Percentiles rank a stretch among this genome's conserved stretches.
Conservation (phyloP, 2,797 vertebrate species). For the Sebastes minor region DNA sequence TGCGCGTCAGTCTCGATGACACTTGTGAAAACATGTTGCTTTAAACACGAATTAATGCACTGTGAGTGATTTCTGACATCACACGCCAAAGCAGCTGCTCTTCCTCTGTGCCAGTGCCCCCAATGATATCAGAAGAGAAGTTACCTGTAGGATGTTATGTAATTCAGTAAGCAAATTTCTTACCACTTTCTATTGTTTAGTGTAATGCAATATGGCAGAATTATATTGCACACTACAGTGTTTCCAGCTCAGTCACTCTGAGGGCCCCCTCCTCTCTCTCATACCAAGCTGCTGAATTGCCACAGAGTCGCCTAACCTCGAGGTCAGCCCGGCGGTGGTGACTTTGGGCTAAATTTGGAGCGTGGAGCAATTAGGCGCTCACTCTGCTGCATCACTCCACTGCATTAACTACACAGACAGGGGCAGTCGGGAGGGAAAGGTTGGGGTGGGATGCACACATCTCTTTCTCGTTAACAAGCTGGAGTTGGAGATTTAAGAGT, state of each 20-base stretch:
- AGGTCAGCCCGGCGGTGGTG: slow-evolving; percentile 66
- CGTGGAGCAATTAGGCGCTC: slow-evolving; percentile 59
- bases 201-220: slow-evolving; percentile 21
- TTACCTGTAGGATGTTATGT: slow-evolving; percentile 1
- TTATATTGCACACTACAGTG: background rate
- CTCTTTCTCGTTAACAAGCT: slow-evolving; percentile 12
- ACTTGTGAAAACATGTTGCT: background rate
- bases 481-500: background rate
- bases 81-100: background rate
- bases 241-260: slow-evolving; percentile 20
- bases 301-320: slow-evolving; percentile 54
- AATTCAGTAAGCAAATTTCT: background rate
- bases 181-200: background rate
- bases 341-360: slow-evolving; percentile 74
- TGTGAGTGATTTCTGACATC: slow-evolving; percentile 3
- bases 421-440: background rate
- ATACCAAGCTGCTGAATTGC: slow-evolving; percentile 64
- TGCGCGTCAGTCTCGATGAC: background rate
- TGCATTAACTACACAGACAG: slow-evolving; percentile 27
- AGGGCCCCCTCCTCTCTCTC: slow-evolving; percentile 15
- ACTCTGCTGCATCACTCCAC: slow-evolving; percentile 51
- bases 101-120: background rate
- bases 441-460: slow-evolving; percentile 1
- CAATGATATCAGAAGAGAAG: background rate
- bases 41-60: background rate